Evolutionary conservation across 30 jellyfish, hydroid and myxozoan genomes (phyloP), one percentile per base, ranked within the genome.

Genomic region (Pelagia noctiluca): DNA sequence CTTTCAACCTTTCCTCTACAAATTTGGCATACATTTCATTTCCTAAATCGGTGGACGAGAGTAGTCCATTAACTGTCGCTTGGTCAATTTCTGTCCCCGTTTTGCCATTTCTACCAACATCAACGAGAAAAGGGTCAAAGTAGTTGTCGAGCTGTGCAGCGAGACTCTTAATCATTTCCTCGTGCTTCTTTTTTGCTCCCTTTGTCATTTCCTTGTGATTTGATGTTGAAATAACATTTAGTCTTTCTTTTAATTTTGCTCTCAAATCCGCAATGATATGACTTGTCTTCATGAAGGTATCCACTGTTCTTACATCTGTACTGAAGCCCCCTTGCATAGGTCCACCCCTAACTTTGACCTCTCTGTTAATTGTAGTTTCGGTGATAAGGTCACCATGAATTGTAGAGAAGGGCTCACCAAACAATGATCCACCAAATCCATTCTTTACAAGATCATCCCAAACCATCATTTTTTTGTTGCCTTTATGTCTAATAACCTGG

Each of bases 371-470:
- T 11, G 89, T 78, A 21, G 86, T 62, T 38, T 78, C 89, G 3
- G 89, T 78, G 85, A 78, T 78, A 57, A 78, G 87, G 87, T 78
- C 86, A 61, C 75, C 89, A 61, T 78, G 89, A 53, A 78, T 54
- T 62, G 89, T 61, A 23, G 84, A 78, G 64, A 78, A 53, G 38
- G 89, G 65, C 42, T 78, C 67, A 19, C 86, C 89, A 21, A 74
- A 50, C 89, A 46, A 29, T 75, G 87, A 75, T 46, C 87, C 83
- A 25, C 83, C 52, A 52, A 49, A 30, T 4, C 78, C 78, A 53
- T 32, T 35, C 13, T 13, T 50, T 21, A 53, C 63, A 54, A 53
- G 63, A 28, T 76, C 78, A 53, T 53, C 50, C 78, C 36, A 30
- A 25, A 38, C 78, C 42, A 10, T 52, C n/a, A 22, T 26, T 25